A percentile compares a stretch with the other conserved stretches of the same genome.
These are phyloP conservation scores for Micrastur ruficollis DNA, from an alignment of 2,797 vertebrate genomes.

Conservation along the genomic window DNA sequence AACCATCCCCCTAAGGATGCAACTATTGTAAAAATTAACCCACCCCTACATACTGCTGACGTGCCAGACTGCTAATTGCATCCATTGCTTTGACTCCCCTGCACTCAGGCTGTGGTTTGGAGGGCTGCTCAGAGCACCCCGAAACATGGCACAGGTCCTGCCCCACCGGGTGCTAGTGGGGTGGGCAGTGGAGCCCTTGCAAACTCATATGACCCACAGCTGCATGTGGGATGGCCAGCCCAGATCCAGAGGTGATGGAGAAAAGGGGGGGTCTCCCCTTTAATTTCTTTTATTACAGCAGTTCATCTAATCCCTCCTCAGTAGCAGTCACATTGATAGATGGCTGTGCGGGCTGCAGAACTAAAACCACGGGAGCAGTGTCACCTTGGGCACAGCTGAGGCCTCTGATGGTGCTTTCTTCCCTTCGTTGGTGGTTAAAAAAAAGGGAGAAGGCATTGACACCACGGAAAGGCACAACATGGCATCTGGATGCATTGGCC, in stretches of 20 bases:
- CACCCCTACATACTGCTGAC: too few relatives aligned
- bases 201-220: neutral
- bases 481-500: neutral
- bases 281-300: neutral
- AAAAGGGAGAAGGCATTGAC: neutral
- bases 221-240: neutral
- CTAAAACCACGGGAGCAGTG: neutral
- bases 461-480: neutral
- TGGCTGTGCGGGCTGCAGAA: neutral
- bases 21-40: neutral
- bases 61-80: rapidly evolving
- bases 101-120: neutral
- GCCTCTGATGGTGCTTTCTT: neutral
- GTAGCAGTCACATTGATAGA: neutral
- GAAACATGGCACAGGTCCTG: rapidly evolving
- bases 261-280: neutral
- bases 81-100: neutral
- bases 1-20: neutral
- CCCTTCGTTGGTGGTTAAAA: neutral
- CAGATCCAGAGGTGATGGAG: neutral
- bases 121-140: neutral
- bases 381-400: neutral
- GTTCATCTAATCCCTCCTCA: neutral
- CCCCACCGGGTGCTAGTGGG: neutral
- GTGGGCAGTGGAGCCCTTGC: neutral